Conservation (phyloP, 2,797 vertebrate genomes). For the Syngnathus rostellatus region DNA sequence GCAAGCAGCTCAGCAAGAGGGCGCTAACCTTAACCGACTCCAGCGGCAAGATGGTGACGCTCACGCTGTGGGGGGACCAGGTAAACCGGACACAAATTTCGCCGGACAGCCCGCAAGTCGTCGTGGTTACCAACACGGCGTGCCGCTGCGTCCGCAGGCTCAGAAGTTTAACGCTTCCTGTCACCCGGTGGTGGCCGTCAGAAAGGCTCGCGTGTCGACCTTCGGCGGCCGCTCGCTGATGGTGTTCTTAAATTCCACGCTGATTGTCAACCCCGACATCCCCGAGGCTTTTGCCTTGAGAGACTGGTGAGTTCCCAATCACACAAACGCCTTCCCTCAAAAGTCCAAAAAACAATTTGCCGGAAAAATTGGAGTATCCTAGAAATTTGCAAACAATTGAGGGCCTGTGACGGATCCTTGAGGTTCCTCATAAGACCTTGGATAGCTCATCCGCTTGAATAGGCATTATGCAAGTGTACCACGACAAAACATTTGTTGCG, state of each 20-base stretch:
- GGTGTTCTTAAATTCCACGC: slow-evolving; percentile 76
- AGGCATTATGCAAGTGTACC: too few species aligned
- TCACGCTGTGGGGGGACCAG: slow-evolving; percentile 84
- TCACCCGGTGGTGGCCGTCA: slow-evolving; percentile 83
- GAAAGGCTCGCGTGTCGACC: slow-evolving; percentile 84
- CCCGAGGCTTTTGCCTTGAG: slow-evolving; percentile 82
- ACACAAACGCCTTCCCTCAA: not conserved
- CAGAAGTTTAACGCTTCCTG: slow-evolving; percentile 81
- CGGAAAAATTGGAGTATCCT: too few species aligned
- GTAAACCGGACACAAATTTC: slow-evolving; percentile 55
- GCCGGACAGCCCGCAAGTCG: too few species aligned
- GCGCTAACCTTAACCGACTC: slow-evolving; percentile 78
- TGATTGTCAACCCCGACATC: slow-evolving; percentile 85
- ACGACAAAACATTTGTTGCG: not conserved
- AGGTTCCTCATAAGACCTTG: too few species aligned
- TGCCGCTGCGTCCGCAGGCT: slow-evolving; percentile 64
- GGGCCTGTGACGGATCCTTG: too few species aligned
- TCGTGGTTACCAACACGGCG: not conserved
- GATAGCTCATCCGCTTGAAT: too few species aligned
- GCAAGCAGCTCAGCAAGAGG: slow-evolving; percentile 83
- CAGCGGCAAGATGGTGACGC: slow-evolving; percentile 76
- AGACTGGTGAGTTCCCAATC: slow-evolving; percentile 74
- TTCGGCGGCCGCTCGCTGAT: slow-evolving; percentile 86
- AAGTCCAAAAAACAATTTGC: too few species aligned
- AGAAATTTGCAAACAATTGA: too few species aligned